Base-by-base conservation (phyloP, 2,888 invertebrate species). In the Cryptosula pallasiana region DNA sequence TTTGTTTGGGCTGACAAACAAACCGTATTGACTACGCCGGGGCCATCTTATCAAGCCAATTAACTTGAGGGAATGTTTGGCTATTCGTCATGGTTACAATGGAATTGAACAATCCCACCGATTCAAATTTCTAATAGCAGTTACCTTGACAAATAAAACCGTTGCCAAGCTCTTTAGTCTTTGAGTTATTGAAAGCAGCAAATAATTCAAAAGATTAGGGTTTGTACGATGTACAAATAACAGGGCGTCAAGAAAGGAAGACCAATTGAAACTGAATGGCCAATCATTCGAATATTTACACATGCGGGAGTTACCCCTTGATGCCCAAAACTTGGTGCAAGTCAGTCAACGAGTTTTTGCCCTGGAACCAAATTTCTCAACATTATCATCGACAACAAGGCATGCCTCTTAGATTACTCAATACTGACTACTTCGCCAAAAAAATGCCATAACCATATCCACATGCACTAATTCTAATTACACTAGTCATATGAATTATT, bases 71-170 rank as follows among this genome's bases (percentile, higher is more conserved):
- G n/a, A 32, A 63, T 63, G 63, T 63, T 63, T 63, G 63, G 63
- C 3, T 34, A 34, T 63, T 63, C n/a, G 63, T 32, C 63, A 63
- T 63, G 63, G 63, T 63, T 32, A 63, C 32, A 29, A 63, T 63
- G 32, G 25, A n/a, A 5, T 32, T 63, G 32, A 34, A 32, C 32
- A 32, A 63, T 63, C 32, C 13, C 2, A 13, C 32, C 34, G 32
- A 63, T 63, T 63, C 63, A 63, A 63, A 63, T 25, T 32, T 27
- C 2, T 32, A 63, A 63, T 32, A 27, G 32, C 32, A 13, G 63
- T 63, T 63, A 63, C 63, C 63, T 63, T 63, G 63, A 63, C 63
- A 63, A 63, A 63, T 32, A 63, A 63, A 63, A 63, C 32, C 29
- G 63, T 63, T 63, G 63, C 63, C 63, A 63, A 63, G 63, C 63